Evolutionary conservation across 2,888 invertebrate genomes (phyloP).

Genomic region (Apocheima hispidaria): DNA sequence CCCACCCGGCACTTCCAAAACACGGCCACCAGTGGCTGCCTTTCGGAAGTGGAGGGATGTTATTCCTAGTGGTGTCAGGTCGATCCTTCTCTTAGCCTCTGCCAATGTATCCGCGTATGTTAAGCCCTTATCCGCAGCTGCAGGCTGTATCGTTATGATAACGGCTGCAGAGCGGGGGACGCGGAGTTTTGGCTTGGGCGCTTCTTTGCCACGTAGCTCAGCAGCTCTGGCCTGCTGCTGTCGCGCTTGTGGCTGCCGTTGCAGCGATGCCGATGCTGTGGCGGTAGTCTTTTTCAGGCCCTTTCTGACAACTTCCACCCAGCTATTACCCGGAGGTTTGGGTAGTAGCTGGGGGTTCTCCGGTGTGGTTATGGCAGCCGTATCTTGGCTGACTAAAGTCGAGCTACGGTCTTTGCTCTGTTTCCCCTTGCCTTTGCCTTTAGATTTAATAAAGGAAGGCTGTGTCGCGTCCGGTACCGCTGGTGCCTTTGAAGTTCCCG

Average conservation of each 20-base stretch:
- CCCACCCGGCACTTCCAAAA: conserved; percentile 29
- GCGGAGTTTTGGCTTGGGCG: neutral
- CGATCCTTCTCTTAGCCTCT: conserved; percentile 10
- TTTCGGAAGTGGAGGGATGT: neutral
- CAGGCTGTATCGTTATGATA: conserved; percentile 6
- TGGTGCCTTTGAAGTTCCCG: no score
- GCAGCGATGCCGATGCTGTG: neutral
- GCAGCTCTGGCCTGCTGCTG: neutral
- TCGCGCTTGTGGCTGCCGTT: neutral
- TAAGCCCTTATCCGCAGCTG: conserved; percentile 23
- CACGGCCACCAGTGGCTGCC: conserved; percentile 27
- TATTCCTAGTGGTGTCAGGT: conserved; percentile 19
- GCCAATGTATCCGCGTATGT: conserved; percentile 22
- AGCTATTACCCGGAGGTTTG: neutral
- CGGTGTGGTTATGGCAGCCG: no score
- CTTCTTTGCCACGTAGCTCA: neutral
- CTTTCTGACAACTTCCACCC: neutral
- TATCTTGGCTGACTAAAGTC: neutral
- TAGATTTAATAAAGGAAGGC: neutral
- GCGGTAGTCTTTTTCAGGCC: neutral
- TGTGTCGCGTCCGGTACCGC: neutral
- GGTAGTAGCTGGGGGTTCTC: neutral
- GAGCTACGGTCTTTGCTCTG: neutral
- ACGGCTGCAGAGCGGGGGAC: conserved; percentile 33
- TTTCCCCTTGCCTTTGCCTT: neutral